Evolutionary conservation across 1,140 invertebrate species (phyloP).

Genomic region (Achatina immaculata): DNA sequence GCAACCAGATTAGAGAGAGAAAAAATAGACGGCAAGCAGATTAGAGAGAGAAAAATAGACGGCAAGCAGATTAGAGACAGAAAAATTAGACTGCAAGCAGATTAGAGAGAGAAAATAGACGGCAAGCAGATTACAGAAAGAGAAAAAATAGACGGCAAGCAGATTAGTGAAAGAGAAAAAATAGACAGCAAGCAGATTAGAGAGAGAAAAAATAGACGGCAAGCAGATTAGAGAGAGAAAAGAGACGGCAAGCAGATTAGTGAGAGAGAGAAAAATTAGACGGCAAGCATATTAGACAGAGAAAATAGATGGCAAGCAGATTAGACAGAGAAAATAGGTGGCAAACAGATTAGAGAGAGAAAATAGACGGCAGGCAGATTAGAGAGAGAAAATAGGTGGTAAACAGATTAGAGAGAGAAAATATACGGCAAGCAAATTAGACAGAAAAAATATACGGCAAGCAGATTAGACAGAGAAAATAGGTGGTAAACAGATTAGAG

Average conservation of each 20-base stretch:
- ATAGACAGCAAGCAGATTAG: neutral
- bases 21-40: neutral
- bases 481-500: neutral
- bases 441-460: neutral
- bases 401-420: conserved; percentile 20
- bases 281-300: neutral
- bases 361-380: neutral
- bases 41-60: neutral
- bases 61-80: conserved; percentile 15
- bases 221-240: neutral
- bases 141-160: neutral
- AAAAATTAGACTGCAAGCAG: conserved; percentile 25
- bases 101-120: neutral
- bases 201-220: neutral
- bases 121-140: neutral
- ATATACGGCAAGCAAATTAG: neutral
- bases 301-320: neutral
- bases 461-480: neutral
- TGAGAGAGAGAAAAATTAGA: neutral
- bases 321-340: neutral
- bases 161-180: too few relatives aligned
- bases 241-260: too few relatives aligned
- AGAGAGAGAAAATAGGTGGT: neutral
- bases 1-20: neutral
- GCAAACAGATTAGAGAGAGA: neutral